Conservation (phyloP, 2,888 invertebrate genomes). For the Eugnorisma glareosa region DNA sequence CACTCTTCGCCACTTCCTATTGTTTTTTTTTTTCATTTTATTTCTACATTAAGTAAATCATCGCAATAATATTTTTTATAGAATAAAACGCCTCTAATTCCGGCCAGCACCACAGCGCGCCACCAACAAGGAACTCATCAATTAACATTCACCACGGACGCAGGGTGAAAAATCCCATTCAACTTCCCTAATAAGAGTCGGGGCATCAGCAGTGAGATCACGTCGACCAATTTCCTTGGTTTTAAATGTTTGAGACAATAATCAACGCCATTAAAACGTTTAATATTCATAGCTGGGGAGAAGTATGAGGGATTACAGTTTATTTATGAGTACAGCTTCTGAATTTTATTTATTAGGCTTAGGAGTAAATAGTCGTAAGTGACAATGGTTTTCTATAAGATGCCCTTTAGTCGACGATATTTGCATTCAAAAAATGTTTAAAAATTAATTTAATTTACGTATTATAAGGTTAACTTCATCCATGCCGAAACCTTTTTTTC, state of each 20-base stretch:
- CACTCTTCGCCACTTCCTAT: neutral
- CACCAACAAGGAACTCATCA: constrained; percentile 37
- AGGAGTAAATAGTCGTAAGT: constrained; percentile 6
- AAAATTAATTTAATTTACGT: neutral
- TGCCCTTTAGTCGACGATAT: neutral
- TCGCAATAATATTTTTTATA: neutral
- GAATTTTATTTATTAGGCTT: constrained; percentile 51
- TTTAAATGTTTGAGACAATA: constrained; percentile 84
- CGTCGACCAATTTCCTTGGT: constrained; percentile 81
- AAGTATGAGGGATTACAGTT: constrained; percentile 58
- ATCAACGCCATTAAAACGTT: constrained; percentile 82
- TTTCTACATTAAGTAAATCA: neutral
- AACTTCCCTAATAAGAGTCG: constrained; percentile 78
- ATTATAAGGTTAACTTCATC: neutral
- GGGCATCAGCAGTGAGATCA: constrained; percentile 76
- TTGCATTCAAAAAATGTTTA: neutral
- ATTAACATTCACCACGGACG: constrained; percentile 64
- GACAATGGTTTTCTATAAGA: neutral
- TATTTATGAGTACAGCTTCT: constrained; percentile 60
- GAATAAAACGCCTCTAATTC: constrained; percentile 26
- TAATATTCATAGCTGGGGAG: constrained; percentile 68
- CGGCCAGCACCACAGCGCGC: neutral
- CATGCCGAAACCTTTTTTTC: neutral
- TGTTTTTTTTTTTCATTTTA: neutral
- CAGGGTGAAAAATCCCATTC: constrained; percentile 64